phyloP scores from a whole-genome alignment of 2,888 invertebrate species.

The Empis stercorea region DNA sequence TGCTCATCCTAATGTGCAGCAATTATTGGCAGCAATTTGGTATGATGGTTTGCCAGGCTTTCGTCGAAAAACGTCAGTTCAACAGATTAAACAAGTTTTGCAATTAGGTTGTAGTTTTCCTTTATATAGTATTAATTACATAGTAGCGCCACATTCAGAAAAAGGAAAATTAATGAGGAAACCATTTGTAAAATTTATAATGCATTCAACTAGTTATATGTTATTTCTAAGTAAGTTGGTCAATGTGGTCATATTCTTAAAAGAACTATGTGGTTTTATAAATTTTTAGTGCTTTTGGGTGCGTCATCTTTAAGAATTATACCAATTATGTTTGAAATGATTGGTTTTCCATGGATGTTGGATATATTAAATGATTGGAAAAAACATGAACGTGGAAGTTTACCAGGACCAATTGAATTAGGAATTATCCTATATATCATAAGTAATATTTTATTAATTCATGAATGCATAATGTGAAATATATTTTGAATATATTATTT shows the following conservation, averaged over 20 bases:
- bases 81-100: conserved; percentile 75
- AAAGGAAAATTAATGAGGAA: conserved; percentile 88
- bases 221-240: conserved; percentile 91
- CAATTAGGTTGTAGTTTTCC: conserved; percentile 88
- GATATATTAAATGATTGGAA: conserved; percentile 66
- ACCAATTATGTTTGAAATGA: conserved; percentile 62
- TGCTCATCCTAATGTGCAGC: conserved; percentile 95
- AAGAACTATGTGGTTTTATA: neutral
- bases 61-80: conserved; percentile 76
- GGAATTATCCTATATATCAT: conserved; percentile 78
- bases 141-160: conserved; percentile 78
- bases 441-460: conserved; percentile 50
- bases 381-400: conserved; percentile 59
- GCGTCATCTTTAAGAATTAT: conserved; percentile 89
- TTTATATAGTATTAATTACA: conserved; percentile 80
- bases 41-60: conserved; percentile 97
- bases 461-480: neutral
- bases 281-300: conserved; percentile 65
- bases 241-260: no score
- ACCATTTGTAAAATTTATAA: conserved; percentile 97
- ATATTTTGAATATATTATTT: neutral
- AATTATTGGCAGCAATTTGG: conserved; percentile 91
- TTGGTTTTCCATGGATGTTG: conserved; percentile 64
- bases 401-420: conserved; percentile 69
- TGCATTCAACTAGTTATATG: conserved; percentile 91